Evolutionary conservation across 1,140 invertebrate genomes (phyloP).

Genomic region (Magallana ariakensis): DNA sequence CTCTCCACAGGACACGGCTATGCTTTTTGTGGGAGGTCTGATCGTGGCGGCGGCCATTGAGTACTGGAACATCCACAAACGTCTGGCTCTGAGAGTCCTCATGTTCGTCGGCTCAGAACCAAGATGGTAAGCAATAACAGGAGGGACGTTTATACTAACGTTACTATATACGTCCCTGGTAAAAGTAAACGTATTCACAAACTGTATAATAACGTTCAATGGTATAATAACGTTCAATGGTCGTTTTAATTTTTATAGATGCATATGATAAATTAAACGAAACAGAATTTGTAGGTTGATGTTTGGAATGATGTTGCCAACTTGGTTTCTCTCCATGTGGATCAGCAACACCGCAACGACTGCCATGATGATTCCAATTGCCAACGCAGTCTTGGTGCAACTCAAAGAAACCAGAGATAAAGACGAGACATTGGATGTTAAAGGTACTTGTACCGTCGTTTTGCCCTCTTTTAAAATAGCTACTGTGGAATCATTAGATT

Average conservation of each 20-base stretch:
- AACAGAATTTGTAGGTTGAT: conserved; percentile 70
- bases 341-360: conserved; percentile 80
- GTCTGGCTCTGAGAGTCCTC: conserved; percentile 90
- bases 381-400: conserved; percentile 74
- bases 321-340: conserved; percentile 81
- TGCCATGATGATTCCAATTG: conserved; percentile 80
- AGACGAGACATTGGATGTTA: neutral
- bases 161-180: no score
- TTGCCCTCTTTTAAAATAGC: no score
- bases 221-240: no score
- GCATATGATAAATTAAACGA: no score
- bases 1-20: conserved; percentile 81
- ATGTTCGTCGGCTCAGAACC: conserved; percentile 85
- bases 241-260: no score
- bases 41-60: conserved; percentile 27
- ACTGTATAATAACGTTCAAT: no score
- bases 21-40: conserved; percentile 85
- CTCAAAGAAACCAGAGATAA: conserved; percentile 50
- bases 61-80: conserved; percentile 87
- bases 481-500: no score
- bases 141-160: no score
- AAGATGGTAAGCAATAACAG: conserved; percentile 59
- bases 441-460: neutral
- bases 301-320: conserved; percentile 79
- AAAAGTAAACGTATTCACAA: no score